Evolutionary conservation across 2,888 invertebrate species (phyloP).

Genomic region (Lasioglossum morio): DNA sequence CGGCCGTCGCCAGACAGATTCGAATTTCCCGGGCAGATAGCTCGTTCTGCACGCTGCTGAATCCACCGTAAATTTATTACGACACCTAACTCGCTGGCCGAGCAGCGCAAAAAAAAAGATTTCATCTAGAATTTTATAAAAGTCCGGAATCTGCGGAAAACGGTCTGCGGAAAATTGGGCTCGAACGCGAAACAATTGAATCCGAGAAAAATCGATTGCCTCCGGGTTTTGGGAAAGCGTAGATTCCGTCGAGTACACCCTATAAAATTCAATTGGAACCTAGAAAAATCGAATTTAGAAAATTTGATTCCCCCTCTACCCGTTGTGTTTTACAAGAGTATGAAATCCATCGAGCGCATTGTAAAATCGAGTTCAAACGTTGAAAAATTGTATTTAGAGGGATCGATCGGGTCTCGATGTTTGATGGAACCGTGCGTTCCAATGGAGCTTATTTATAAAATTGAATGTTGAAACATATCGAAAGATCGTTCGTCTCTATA

Average conservation of each 20-base stretch:
- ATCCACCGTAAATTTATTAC: not conserved
- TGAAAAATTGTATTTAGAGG: not conserved
- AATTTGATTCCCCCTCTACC: not conserved
- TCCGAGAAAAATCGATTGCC: not conserved
- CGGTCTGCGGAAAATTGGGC: not conserved
- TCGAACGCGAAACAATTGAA: not conserved
- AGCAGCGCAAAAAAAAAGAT: not conserved
- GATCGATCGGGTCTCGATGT: not conserved
- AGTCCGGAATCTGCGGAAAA: not conserved
- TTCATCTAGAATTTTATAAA: not conserved
- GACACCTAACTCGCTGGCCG: not conserved
- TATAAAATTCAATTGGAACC: not conserved
- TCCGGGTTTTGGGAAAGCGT: not conserved
- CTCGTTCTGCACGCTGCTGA: not conserved
- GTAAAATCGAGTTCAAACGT: not conserved
- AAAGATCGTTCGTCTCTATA: not conserved
- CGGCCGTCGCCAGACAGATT: conserved; percentile 14
- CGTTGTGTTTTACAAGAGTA: not conserved
- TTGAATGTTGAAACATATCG: not conserved
- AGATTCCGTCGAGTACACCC: not conserved
- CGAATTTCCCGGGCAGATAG: conserved; percentile 6
- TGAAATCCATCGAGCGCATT: not conserved
- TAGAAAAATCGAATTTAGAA: not conserved
- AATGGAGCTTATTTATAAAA: not conserved
- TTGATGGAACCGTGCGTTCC: not conserved